Evolutionary conservation across 2,888 invertebrate species (phyloP), one percentile per base, ranked within the genome.

Genomic region (Meganola albula): DNA sequence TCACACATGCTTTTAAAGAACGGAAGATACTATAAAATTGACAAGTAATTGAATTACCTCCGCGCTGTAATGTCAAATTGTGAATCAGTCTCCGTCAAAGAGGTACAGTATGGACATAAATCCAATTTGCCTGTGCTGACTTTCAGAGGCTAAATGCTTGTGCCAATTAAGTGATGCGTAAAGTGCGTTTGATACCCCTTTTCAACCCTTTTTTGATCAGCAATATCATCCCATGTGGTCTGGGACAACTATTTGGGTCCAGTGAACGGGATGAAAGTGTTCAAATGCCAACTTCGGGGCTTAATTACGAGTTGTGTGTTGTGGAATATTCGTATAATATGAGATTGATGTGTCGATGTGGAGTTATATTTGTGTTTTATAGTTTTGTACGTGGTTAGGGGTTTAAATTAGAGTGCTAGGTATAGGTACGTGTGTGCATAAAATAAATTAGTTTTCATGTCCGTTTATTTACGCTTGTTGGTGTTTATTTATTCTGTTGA

Each of bases 141-240:
- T 80, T 79, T 74, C 73, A 67, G 59, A 65, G 65, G 63, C 63
- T 69, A 72, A 73, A 74, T 67, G 76, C 72, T 75, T 69, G 72
- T 66, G 68, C 70, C 80, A 80, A 83, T 80, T 80, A 83, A 79
- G 64, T 70, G 76, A 69, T 66, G 79, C 75, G 78, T 72, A 80
- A 80, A 77, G 74, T 76, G 74, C 71, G 67, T 64, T 55, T 44
- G 44, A 53, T 56, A 48, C 43, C 65, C 63, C 71, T 69, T 67
- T 59, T 58, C 58, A 51, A 53, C 59, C 58, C 61, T 64, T 63
- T n/a, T 64, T 63, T 58, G 63, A 64, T 63, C 63, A 60, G 59
- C 50, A 45, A 56, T 56, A 55, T 58, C 50, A 33, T 44, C 49
- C 55, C 29, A 40, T 53, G 53, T 40, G 53, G 53, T 53, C 20